Percentiles rank a stretch among this genome's conserved stretches.
phyloP scores from a whole-genome alignment of 2,113 vertebrate genomes.

The Urocitellus parryii region DNA sequence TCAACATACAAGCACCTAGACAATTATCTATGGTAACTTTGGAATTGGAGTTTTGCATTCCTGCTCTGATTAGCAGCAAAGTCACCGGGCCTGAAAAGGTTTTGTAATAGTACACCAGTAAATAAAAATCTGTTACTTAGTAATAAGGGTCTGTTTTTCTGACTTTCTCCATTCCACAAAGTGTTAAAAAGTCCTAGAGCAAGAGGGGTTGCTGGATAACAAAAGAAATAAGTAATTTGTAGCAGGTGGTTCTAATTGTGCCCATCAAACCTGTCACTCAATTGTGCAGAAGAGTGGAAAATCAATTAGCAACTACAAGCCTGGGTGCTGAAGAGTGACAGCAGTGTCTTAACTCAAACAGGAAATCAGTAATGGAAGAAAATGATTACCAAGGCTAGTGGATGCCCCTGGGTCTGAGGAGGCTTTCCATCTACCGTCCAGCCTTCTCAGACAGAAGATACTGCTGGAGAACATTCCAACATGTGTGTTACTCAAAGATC shows the following conservation, averaged over 20 bases:
- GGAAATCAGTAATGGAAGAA: constrained; percentile 65
- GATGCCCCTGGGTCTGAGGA: neutral
- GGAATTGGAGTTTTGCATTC: constrained; percentile 16
- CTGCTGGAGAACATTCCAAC: neutral
- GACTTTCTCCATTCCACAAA: constrained; percentile 2
- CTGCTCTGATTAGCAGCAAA: constrained; percentile 19
- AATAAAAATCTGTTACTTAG: constrained; percentile 33
- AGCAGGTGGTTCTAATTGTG: constrained; percentile 82
- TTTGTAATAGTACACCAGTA: constrained; percentile 20
- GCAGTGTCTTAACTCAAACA: constrained; percentile 55
- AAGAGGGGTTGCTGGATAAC: constrained; percentile 38
- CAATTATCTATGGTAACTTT: neutral
- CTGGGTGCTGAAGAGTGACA: constrained; percentile 65
- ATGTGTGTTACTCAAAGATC: neutral
- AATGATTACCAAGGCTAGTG: constrained; percentile 34
- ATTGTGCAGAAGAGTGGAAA: constrained; percentile 80
- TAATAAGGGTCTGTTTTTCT: neutral
- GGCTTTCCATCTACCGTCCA: neutral
- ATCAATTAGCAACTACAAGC: constrained; percentile 78
- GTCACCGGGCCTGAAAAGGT: neutral
- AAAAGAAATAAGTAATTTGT: constrained; percentile 75
- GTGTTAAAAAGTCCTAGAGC: constrained; percentile 70
- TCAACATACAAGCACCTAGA: neutral
- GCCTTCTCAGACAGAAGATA: constrained; percentile 37
- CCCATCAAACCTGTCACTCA: constrained; percentile 75